A percentile compares a stretch with the other conserved stretches of the same genome.
Evolutionary conservation across 2,888 invertebrate species (phyloP).

Genomic region (Apeira syringaria): DNA sequence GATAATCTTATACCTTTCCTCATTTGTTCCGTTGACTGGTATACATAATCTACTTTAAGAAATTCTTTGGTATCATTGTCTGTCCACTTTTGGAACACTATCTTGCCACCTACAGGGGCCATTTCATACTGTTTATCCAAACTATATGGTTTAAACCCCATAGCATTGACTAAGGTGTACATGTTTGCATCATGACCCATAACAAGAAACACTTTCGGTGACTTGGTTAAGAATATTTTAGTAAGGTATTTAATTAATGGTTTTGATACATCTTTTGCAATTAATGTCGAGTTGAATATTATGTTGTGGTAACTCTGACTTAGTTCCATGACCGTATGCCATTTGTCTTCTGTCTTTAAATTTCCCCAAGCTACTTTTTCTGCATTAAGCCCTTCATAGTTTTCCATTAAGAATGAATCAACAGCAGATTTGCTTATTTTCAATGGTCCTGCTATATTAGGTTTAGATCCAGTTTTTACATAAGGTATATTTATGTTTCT

Average conservation of each 20-base stretch:
- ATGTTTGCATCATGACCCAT: conserved; percentile 75
- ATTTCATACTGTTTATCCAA: conserved; percentile 55
- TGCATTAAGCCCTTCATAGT: conserved; percentile 61
- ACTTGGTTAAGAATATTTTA: conserved; percentile 43
- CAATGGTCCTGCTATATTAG: conserved; percentile 60
- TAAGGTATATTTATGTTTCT: conserved; percentile 48
- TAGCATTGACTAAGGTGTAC: conserved; percentile 54
- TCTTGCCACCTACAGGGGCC: conserved; percentile 63
- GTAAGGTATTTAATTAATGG: conserved; percentile 57
- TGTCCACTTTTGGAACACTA: conserved; percentile 69
- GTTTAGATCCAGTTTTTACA: conserved; percentile 50
- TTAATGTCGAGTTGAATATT: conserved; percentile 57
- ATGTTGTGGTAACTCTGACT: conserved; percentile 59
- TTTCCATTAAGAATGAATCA: conserved; percentile 71
- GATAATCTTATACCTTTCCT: conserved; percentile 49
- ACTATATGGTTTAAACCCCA: conserved; percentile 51
- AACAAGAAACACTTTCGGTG: conserved; percentile 52
- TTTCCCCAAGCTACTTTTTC: conserved; percentile 67
- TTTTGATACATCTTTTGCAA: conserved; percentile 61
- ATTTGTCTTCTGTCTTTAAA: conserved; percentile 40
- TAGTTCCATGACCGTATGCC: conserved; percentile 53
- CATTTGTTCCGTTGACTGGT: conserved; percentile 57
- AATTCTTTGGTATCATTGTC: conserved; percentile 41
- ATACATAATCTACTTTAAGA: conserved; percentile 63
- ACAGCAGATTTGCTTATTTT: conserved; percentile 63